These are phyloP conservation scores for Microctonus aethiopoides DNA, from an alignment of 2,888 invertebrate genomes.

Conservation along the genomic window DNA sequence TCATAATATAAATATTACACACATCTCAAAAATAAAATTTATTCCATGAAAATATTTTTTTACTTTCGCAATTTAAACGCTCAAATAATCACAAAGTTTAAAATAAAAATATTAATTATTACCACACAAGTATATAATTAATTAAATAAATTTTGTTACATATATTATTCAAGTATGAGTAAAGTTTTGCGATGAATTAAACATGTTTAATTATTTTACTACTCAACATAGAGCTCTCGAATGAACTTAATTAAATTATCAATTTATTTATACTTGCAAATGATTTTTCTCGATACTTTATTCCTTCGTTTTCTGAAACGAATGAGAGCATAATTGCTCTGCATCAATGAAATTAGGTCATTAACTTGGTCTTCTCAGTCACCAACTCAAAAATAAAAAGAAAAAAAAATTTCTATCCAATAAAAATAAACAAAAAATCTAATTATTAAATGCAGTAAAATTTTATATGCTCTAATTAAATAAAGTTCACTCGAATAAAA, in stretches of 20 bases:
- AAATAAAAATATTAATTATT: no score
- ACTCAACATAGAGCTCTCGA: neutral
- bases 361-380: conserved; percentile 33
- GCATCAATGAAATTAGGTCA: conserved; percentile 29
- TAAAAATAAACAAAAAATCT: no score
- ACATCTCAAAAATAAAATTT: neutral
- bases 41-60: neutral
- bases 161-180: no score
- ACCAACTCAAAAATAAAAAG: conserved; percentile 16
- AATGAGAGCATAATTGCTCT: conserved; percentile 22
- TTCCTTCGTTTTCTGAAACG: neutral
- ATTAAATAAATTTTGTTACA: no score
- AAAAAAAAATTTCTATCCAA: no score
- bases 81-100: no score
- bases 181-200: no score
- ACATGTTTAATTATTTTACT: neutral
- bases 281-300: neutral
- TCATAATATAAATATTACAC: neutral
- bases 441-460: no score
- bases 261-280: no score
- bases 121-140: no score
- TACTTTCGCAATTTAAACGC: no score
- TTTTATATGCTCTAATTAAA: neutral
- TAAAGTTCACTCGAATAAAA: neutral
- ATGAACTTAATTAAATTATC: neutral